These are phyloP conservation scores for Psittacula echo DNA, from an alignment of 2,797 vertebrate species.

Conservation along the genomic window DNA sequence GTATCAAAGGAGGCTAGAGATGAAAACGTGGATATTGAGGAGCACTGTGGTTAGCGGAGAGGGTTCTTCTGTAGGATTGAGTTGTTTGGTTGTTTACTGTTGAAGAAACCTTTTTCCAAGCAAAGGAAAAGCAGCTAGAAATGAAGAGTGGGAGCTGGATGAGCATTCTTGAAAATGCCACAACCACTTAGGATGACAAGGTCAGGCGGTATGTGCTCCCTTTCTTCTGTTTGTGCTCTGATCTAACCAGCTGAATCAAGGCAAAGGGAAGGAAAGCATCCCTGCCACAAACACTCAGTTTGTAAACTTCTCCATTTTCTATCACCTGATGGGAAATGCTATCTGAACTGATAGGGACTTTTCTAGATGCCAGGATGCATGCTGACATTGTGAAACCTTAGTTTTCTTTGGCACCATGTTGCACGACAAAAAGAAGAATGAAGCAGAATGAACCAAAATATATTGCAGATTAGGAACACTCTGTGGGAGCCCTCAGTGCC, in stretches of 20 bases:
- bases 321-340: not conserved
- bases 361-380: constrained; percentile 5
- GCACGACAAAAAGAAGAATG: rapidly evolving
- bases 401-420: not conserved
- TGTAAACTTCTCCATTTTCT: not conserved
- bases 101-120: constrained; percentile 7
- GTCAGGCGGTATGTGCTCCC: not conserved
- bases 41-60: not conserved
- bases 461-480: not conserved
- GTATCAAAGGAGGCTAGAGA: not conserved
- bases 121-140: not conserved
- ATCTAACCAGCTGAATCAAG: constrained; percentile 21
- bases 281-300: constrained; percentile 34
- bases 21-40: not conserved
- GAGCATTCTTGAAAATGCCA: constrained; percentile 46
- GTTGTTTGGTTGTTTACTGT: not conserved
- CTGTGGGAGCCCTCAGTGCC: rapidly evolving
- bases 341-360: not conserved
- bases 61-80: not conserved
- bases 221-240: constrained; percentile 41
- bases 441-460: not conserved
- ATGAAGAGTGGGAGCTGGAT: not conserved
- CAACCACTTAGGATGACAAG: constrained; percentile 61
- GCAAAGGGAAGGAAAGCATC: not conserved
- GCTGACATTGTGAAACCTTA: not conserved